Percentiles rank a stretch among this genome's conserved stretches.
phyloP scores from a whole-genome alignment of 2,888 invertebrate species.

The Steromphala cineraria region DNA sequence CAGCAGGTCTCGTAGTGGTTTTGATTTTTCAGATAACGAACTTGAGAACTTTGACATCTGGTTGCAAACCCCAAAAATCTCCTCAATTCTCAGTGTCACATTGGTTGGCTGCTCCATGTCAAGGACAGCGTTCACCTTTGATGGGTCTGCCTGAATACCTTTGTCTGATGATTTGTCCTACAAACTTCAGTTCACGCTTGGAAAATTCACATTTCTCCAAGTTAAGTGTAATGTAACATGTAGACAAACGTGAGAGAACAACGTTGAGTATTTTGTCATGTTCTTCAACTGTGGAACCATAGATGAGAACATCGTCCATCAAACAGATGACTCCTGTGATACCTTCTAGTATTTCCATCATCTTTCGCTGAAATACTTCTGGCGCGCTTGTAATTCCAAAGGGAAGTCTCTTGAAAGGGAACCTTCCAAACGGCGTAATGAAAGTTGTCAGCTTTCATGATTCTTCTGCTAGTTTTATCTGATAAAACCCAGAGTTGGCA shows the following conservation, averaged over 20 bases:
- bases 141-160: too few species aligned
- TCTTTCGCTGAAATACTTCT: conserved; percentile 73
- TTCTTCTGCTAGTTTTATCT: conserved; percentile 21
- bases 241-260: too few species aligned
- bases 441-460: conserved; percentile 41
- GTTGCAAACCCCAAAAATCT: too few species aligned
- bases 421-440: conserved; percentile 46
- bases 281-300: conserved; percentile 6
- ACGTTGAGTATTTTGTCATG: too few species aligned
- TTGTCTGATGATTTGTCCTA: conserved; percentile 34
- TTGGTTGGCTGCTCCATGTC: too few species aligned
- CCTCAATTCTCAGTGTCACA: too few species aligned
- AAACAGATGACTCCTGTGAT: conserved; percentile 38
- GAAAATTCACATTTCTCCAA: conserved; percentile 36
- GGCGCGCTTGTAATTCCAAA: conserved; percentile 70
- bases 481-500: conserved; percentile 30
- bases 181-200: conserved; percentile 26
- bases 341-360: conserved; percentile 63
- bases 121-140: too few species aligned
- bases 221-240: conserved; percentile 35
- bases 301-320: conserved; percentile 45
- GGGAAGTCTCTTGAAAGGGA: conserved; percentile 39
- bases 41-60: too few species aligned
- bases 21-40: too few species aligned
- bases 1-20: too few species aligned